A percentile compares a stretch with the other conserved stretches of the same genome.
phyloP scores from a whole-genome alignment of 2,888 invertebrate genomes.

The Nebria salina region DNA sequence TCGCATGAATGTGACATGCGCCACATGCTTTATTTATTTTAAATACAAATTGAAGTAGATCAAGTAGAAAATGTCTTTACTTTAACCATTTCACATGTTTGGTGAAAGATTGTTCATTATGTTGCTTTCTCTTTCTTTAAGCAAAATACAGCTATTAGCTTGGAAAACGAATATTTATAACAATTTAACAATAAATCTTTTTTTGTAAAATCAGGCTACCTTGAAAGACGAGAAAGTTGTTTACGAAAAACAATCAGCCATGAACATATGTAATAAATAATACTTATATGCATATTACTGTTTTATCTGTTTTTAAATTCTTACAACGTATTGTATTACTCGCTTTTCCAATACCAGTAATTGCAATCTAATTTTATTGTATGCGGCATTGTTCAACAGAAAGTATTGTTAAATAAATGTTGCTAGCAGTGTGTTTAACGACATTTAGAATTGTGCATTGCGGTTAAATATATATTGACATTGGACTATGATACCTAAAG shows the following conservation, averaged over 20 bases:
- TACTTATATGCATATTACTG: background rate
- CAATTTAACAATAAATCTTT: background rate
- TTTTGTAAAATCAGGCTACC: slow-evolving; percentile 6
- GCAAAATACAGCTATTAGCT: background rate
- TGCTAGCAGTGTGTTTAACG: no score
- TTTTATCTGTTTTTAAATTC: background rate
- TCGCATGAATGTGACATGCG: no score
- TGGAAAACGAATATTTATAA: slow-evolving; percentile 4
- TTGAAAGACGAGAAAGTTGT: slow-evolving; percentile 40
- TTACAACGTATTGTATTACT: no score
- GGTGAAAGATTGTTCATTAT: no score
- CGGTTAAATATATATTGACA: slow-evolving; percentile 5
- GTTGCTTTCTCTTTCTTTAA: background rate
- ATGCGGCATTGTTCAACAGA: no score
- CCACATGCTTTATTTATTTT: no score
- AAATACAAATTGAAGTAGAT: no score
- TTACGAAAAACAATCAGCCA: slow-evolving; percentile 26
- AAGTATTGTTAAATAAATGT: no score
- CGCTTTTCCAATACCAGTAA: no score
- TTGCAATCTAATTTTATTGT: no score
- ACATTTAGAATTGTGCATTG: background rate
- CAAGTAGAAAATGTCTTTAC: no score
- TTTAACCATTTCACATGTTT: no score
- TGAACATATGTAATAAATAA: slow-evolving; percentile 23
- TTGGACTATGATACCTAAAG: background rate